These are phyloP conservation scores for Diabrotica undecimpunctata DNA, from an alignment of 1,140 invertebrate species.

Conservation along the genomic window DNA sequence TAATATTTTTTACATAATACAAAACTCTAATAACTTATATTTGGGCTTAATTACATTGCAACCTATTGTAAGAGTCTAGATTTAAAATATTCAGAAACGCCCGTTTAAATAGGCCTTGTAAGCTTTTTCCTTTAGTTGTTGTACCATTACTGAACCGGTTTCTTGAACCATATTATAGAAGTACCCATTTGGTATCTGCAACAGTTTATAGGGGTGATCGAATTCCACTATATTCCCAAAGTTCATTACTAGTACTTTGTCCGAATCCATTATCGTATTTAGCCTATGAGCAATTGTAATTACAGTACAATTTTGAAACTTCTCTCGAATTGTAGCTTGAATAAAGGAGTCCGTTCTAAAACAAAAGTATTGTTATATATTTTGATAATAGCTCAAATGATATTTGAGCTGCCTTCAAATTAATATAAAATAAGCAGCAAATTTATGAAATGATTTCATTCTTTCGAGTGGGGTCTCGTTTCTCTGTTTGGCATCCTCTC, in stretches of 20 bases:
- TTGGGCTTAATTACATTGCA: too few species aligned
- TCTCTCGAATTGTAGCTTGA: conserved; percentile 56
- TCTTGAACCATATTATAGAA: conserved; percentile 68
- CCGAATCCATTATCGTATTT: conserved; percentile 71
- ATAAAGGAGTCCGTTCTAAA: conserved; percentile 55
- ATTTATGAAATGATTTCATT: too few species aligned
- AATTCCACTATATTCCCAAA: conserved; percentile 40
- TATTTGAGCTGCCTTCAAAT: too few species aligned
- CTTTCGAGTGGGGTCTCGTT: too few species aligned
- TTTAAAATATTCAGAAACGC: too few species aligned
- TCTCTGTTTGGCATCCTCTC: too few species aligned
- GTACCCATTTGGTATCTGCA: conserved; percentile 50
- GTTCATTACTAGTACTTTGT: conserved; percentile 44
- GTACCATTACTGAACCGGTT: conserved; percentile 46
- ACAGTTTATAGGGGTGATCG: conserved; percentile 38
- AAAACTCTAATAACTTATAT: too few species aligned
- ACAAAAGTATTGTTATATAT: not conserved
- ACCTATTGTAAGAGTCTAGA: too few species aligned
- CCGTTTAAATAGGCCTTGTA: conserved; percentile 12
- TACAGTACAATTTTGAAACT: conserved; percentile 62
- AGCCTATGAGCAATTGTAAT: conserved; percentile 74
- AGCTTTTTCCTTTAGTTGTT: conserved; percentile 22
- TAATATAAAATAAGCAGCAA: too few species aligned
- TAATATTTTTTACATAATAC: too few species aligned
- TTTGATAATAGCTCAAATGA: too few species aligned